Base-by-base conservation (phyloP, 2,797 vertebrate genomes). In the Etheostoma nigrum region DNA sequence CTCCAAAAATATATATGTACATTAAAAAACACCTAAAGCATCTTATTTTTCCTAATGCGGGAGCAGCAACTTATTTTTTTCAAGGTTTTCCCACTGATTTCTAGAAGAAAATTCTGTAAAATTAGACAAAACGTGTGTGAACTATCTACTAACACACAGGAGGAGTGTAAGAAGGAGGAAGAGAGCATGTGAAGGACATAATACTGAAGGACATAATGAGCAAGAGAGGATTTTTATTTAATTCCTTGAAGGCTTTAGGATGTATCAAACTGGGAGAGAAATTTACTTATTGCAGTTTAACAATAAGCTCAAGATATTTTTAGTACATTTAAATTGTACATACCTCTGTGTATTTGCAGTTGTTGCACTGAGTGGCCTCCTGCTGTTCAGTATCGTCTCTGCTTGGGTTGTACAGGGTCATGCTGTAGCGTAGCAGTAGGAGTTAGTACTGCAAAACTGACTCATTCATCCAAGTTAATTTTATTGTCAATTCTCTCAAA, bases 351-450 rank as follows among this genome's bases (percentile, higher is more conserved):
- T 36, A 67, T 84, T 79, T 78, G 54, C 19, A 54, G 76, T 65
- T 7, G 19, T 27, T 65, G 61, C 63, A 25, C 52, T 76, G 80
- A 90, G 90, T 90, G 86, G 72, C 27, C n/a, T 74, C 86, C 67
- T 63, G 68, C 85, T 85, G 86, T 67, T 77, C 53, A 2, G 68
- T 54, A 12, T 40, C 47, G 45, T 48, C 62, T 62, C 73, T 10
- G 53, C 13, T 63, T 6, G 1, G 60, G n/a, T 44, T 40, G 25
- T 9, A 51, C 27, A 47, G 49, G 67, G 67, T 62, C 18, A 1
- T 40, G 52, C 13, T 85, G 81, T 78, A 68, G 72, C 66, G 61
- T 48, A 66, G 47, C 53, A 64, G 13, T 19, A 52, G 61, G 59
- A 70, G 45, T 81, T 69, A 53, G 25, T 58, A 33, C 51, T 72